Evolutionary conservation across 1,140 invertebrate genomes (phyloP), one percentile per base, ranked within the genome.

Genomic region (Diachasmimorpha longicaudata): DNA sequence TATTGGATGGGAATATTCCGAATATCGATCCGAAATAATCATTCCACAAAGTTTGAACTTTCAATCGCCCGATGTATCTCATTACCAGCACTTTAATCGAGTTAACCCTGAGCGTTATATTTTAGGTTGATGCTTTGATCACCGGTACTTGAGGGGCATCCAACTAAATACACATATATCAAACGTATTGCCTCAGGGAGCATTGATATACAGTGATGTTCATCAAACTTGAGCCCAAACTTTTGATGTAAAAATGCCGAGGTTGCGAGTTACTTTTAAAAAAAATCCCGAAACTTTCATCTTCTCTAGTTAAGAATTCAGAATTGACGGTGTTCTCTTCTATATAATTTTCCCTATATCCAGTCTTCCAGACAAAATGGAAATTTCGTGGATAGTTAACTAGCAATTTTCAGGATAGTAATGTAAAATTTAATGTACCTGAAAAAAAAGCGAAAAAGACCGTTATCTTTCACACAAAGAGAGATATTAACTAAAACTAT

Each of bases 41-140:
- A 23, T 63, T 13, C 23, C 74, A 46, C 46, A 77, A 75, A 71
- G 70, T 66, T 74, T 67, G 72, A 78, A 16, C 48, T 48, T 68
- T 68, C 66, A 68, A 37, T 39, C 31, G 31, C 31, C 36, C 25
- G 13, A 39, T 68, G 16, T 68, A 68, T 36, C 36, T 37, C 31
- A 68, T 68, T 68, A 68, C n/a, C 31, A n/a, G 66, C 13, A 13
- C 31, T 39, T 37, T 68, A 68, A 68, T 13, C 13, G 36, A 68
- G 66, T 68, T 68, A 37, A 68, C 25, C 66, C 66, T 39, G 36
- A 37, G 36, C 36, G 25, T 16, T 68, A 68, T 68, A 37, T 37
- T 68, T 68, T 39, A 31, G 25, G 14, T 31, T 66, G 66, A 68
- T 8, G 66, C 66, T 68, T 68, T 68, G 66, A 68, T 68, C 66